Percentiles rank a stretch among this genome's conserved stretches.
phyloP scores from a whole-genome alignment of 92 coral and sea anemone species.

The Umimayanthus kanabou region DNA sequence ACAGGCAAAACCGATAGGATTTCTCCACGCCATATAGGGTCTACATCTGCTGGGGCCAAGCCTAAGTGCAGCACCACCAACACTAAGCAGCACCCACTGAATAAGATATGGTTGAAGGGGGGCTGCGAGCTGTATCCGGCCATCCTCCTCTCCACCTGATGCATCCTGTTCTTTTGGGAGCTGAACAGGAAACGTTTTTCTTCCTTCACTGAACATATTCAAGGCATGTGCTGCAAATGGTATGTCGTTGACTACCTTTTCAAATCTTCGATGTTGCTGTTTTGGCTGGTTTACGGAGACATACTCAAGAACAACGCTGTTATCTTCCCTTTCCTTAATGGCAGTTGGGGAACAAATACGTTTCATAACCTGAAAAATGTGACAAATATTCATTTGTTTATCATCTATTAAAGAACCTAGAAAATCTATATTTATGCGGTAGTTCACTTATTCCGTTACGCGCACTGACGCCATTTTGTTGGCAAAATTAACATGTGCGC shows the following conservation, averaged over 20 bases:
- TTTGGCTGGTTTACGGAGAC: background rate
- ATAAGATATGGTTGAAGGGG: conserved; percentile 44
- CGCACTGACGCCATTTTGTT: too few relatives aligned
- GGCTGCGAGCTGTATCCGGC: background rate
- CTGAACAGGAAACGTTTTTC: conserved; percentile 16
- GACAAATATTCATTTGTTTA: background rate
- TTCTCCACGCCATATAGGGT: conserved; percentile 25
- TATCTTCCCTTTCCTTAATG: background rate
- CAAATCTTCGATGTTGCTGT: background rate
- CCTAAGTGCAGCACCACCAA: conserved; percentile 29
- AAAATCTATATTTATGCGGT: too few relatives aligned
- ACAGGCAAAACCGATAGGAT: conserved; percentile 44
- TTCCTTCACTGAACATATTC: conserved; percentile 38
- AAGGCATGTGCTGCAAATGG: conserved; percentile 39
- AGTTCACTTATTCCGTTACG: too few relatives aligned
- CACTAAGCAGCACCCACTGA: conserved; percentile 29
- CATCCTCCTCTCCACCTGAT: background rate
- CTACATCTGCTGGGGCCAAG: background rate
- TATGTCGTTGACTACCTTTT: background rate
- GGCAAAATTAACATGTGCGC: too few relatives aligned
- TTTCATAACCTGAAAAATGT: conserved; percentile 15
- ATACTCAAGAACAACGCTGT: conserved; percentile 22
- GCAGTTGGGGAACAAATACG: conserved; percentile 24
- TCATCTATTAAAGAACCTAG: background rate
- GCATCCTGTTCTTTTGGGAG: background rate